Evolutionary conservation across 2,113 vertebrate species (phyloP).

Genomic region (Zapus hudsonius): DNA sequence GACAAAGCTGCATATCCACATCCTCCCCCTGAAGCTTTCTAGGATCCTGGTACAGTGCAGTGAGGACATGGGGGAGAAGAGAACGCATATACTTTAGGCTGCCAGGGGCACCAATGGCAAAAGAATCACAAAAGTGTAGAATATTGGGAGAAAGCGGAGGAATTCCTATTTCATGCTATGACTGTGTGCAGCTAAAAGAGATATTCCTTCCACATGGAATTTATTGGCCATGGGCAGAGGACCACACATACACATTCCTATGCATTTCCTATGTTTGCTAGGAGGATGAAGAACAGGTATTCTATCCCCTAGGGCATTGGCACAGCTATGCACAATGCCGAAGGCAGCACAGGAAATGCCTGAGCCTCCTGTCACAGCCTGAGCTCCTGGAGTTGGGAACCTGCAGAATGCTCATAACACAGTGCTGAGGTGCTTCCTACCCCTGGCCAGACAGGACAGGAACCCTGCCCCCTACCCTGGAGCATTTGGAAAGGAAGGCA

Average conservation of each 20-base stretch:
- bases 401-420: not conserved
- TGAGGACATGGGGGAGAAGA: no score
- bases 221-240: not conserved
- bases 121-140: not conserved
- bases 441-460: slow-evolving; percentile 1
- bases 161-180: not conserved
- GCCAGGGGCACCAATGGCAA: not conserved
- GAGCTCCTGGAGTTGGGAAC: not conserved
- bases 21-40: not conserved
- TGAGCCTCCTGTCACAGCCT: not conserved
- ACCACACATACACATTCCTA: no score
- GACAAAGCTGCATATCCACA: not conserved
- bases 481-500: not conserved
- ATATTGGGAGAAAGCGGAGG: not conserved
- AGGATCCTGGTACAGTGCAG: not conserved
- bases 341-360: slow-evolving; percentile 13
- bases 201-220: not conserved
- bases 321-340: not conserved
- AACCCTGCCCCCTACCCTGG: not conserved
- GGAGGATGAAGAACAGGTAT: not conserved
- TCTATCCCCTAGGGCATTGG: not conserved
- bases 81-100: not conserved
- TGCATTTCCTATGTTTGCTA: not conserved
- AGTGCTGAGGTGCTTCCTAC: not conserved
- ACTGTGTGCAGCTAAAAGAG: not conserved